phyloP scores from a whole-genome alignment of 2,113 vertebrate species.

The Rhea americana region DNA sequence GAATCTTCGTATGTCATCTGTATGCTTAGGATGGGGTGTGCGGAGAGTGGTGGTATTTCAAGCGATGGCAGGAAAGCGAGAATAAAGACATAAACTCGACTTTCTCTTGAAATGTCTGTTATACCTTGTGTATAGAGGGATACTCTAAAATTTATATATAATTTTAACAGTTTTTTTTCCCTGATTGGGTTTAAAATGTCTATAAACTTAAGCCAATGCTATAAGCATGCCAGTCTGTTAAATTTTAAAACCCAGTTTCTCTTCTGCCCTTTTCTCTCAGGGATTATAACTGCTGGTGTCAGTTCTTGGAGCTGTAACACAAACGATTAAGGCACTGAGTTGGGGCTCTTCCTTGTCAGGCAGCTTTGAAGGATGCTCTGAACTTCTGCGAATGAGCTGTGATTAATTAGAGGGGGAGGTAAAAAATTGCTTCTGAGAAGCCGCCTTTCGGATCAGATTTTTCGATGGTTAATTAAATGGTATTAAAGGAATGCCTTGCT shows the following conservation, averaged over 20 bases:
- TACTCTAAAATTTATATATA: background rate
- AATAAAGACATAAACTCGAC: background rate
- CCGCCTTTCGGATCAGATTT: background rate
- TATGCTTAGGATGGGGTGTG: background rate
- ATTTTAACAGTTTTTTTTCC: background rate
- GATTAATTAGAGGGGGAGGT: background rate
- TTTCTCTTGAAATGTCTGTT: background rate
- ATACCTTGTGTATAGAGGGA: background rate
- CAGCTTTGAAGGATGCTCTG: background rate
- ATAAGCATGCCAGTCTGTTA: background rate
- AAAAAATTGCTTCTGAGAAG: fast-evolving
- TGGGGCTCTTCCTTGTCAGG: background rate
- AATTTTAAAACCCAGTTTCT: background rate
- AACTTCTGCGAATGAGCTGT: background rate
- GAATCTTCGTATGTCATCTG: background rate
- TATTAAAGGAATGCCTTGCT: background rate
- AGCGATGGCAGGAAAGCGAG: background rate
- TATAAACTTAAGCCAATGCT: background rate
- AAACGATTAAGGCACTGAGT: fast-evolving
- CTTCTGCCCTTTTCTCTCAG: background rate
- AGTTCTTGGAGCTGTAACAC: fast-evolving
- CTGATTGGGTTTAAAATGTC: background rate
- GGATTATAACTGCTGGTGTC: background rate
- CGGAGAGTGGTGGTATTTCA: background rate
- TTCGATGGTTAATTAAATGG: background rate